Percentiles rank a stretch among this genome's conserved stretches.
phyloP scores from a whole-genome alignment of 2,113 vertebrate genomes.

The Charadrius vociferus region DNA sequence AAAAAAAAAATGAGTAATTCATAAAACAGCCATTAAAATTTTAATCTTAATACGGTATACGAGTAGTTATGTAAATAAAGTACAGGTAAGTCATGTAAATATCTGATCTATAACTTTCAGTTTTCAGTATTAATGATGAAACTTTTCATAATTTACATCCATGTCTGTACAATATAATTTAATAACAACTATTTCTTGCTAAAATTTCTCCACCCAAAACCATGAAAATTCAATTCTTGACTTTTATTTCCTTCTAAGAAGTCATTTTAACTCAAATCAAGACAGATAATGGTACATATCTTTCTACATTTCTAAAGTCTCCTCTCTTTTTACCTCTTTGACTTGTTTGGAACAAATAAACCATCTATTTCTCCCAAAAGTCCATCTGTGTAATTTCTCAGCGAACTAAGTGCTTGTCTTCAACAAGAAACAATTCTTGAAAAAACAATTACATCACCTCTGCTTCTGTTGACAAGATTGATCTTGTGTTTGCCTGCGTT shows the following conservation, averaged over 20 bases:
- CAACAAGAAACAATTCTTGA: background rate
- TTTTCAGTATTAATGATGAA: background rate
- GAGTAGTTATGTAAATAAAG: background rate
- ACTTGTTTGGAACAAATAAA: background rate
- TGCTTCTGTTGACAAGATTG: background rate
- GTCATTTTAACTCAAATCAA: background rate
- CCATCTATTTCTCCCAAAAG: background rate
- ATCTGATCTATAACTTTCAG: background rate
- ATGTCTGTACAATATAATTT: background rate
- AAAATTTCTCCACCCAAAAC: background rate
- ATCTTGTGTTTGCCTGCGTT: background rate
- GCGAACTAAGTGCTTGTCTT: background rate
- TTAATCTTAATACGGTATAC: background rate
- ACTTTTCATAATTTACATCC: background rate
- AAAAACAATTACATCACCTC: background rate
- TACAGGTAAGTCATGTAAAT: background rate
- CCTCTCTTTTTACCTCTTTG: background rate
- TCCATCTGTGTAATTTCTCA: background rate
- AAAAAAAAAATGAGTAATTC: background rate
- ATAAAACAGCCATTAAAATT: background rate
- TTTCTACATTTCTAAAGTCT: background rate
- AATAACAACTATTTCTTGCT: background rate
- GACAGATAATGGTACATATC: background rate
- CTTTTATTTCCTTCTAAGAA: background rate
- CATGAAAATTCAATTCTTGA: background rate